These are phyloP conservation scores for Triplophysa rosa DNA, from an alignment of 2,113 vertebrate species.

Conservation along the genomic window DNA sequence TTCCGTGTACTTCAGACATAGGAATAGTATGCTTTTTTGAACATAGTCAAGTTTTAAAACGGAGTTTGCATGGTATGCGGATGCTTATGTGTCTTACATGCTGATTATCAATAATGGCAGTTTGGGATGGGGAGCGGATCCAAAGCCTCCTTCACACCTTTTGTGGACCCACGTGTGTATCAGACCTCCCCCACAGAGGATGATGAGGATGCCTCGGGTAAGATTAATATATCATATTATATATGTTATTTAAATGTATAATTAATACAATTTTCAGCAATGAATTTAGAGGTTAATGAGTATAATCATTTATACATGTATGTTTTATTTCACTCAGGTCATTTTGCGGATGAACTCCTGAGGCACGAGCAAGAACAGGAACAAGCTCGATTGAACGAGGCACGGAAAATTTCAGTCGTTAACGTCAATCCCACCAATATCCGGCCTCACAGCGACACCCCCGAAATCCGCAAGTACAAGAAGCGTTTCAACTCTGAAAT, in stretches of 20 bases:
- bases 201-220: conserved; percentile 89
- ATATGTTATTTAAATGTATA: too few species aligned
- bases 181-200: conserved; percentile 95
- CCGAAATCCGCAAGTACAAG: conserved; percentile 98
- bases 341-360: conserved; percentile 90
- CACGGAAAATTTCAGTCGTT: conserved; percentile 96
- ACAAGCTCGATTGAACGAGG: conserved; percentile 95
- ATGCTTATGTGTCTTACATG: conserved; percentile 38
- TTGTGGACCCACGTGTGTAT: conserved; percentile 95
- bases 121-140: conserved; percentile 89
- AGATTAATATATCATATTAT: not conserved
- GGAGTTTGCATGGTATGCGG: not conserved
- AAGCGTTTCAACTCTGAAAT: conserved; percentile 99
- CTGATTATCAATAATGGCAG: conserved; percentile 66
- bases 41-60: not conserved
- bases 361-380: conserved; percentile 95
- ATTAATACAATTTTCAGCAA: too few species aligned
- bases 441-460: conserved; percentile 95
- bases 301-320: too few species aligned
- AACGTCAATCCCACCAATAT: conserved; percentile 99
- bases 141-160: conserved; percentile 96
- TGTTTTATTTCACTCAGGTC: conserved; percentile 65
- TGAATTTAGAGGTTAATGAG: too few species aligned
- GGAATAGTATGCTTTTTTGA: not conserved
- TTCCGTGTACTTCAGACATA: not conserved